Conservation (phyloP, 2,888 invertebrate genomes). For the Dioctria rufipes region DNA sequence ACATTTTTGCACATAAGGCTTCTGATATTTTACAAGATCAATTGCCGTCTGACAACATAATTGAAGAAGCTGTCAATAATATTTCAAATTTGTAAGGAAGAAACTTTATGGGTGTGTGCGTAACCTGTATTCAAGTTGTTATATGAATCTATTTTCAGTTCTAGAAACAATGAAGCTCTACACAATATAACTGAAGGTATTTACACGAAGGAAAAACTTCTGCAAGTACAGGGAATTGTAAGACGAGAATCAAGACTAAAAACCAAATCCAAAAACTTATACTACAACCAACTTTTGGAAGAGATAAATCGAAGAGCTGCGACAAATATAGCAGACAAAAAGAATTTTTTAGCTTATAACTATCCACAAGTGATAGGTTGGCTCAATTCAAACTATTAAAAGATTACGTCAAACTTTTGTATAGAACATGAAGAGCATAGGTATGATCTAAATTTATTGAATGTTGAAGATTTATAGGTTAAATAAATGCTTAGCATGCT, state of each 20-base stretch:
- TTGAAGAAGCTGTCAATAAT: not conserved
- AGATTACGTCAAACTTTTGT: not conserved
- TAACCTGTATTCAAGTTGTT: too few species aligned
- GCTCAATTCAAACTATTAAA: slow-evolving; percentile 25
- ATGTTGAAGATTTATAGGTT: not conserved
- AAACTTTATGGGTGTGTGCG: too few species aligned
- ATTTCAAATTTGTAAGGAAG: too few species aligned
- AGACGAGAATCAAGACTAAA: not conserved
- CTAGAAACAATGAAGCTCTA: not conserved
- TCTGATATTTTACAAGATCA: not conserved
- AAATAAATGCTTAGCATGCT: too few species aligned
- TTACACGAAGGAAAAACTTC: not conserved
- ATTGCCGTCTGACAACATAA: not conserved
- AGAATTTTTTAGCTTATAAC: slow-evolving; percentile 14
- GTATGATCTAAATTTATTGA: not conserved
- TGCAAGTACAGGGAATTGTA: not conserved
- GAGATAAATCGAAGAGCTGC: not conserved
- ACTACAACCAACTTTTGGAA: not conserved
- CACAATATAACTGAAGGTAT: slow-evolving; percentile 13
- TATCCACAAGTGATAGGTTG: slow-evolving; percentile 20
- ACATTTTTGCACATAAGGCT: slow-evolving; percentile 20
- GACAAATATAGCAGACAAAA: not conserved
- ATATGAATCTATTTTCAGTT: slow-evolving; percentile 12
- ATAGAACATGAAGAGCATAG: too few species aligned
- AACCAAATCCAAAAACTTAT: not conserved